Evolutionary conservation across 2,113 vertebrate species (phyloP), one percentile per base, ranked within the genome.

Genomic region (Zosterops pallidus): DNA sequence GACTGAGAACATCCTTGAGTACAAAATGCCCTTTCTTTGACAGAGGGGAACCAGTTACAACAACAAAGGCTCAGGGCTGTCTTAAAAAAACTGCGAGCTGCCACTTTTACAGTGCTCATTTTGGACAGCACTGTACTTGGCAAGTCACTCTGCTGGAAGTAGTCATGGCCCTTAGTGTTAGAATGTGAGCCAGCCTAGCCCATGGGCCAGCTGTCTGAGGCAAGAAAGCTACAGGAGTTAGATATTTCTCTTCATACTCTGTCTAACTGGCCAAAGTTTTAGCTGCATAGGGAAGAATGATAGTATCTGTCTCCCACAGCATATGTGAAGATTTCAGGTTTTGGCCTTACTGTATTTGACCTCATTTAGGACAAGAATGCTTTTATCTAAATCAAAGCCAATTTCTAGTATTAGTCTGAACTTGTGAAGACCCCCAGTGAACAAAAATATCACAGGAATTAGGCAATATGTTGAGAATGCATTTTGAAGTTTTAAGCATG

Each of bases 371-470:
- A 94, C 88, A 89, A 86, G 77, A 93, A 96, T 97, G 92, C 95
- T 96, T 97, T 95, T 96, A 96, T 97, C 93, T 96, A 96, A 96
- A 95, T 95, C 96, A 97, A 97, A 97, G 80, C 41, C 28, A 89
- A 96, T 96, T 94, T 97, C 83, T 80, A 86, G 88, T 81, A 71
- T 84, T 70, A 75, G 57, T 67, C 59, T 97, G 95, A 96, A 95
- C 93, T 96, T 93, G 93, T 95, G 88, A 95, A 96, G 93, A 88
- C 80, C 92, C 94, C 90, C 95, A 94, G 69, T 90, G 86, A 96
- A 93, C 90, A 94, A 89, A 95, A 92, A 92, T 95, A 94, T 95
- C 86, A 95, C 95, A 92, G 91, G 95, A 94, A 95, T 96, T 97
- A 96, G 89, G 86, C 95, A 97, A 96, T 95, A 78, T 12, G 2